These are phyloP conservation scores for Leucopsar rothschildi DNA, from an alignment of 2,113 vertebrate genomes.

Conservation along the genomic window DNA sequence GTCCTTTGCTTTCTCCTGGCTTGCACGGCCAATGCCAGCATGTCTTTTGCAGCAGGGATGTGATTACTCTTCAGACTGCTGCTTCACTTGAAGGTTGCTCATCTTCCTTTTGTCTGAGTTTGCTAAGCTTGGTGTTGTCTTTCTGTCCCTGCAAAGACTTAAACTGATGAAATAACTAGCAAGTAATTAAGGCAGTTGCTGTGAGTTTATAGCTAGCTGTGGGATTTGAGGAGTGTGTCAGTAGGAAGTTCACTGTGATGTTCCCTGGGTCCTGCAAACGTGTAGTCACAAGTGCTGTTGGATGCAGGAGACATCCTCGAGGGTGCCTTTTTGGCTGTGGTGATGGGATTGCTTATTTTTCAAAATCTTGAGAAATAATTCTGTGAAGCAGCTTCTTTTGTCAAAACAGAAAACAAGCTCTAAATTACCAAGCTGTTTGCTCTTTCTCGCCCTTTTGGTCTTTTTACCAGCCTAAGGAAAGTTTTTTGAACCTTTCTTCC, in stretches of 20 bases:
- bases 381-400: neutral
- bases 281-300: neutral
- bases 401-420: neutral
- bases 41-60: neutral
- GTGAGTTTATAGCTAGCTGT: neutral
- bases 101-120: neutral
- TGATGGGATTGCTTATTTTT: neutral
- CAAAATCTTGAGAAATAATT: neutral
- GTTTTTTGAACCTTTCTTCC: neutral
- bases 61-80: neutral
- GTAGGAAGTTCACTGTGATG: neutral
- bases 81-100: neutral
- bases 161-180: neutral
- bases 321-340: neutral
- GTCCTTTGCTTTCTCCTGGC: neutral
- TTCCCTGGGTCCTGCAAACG: accelerated
- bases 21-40: accelerated
- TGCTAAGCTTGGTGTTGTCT: neutral
- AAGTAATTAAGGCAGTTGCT: accelerated
- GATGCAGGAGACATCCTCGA: neutral
- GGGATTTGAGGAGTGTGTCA: neutral
- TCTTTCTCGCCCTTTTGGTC: neutral
- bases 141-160: neutral
- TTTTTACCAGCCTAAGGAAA: neutral
- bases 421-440: neutral